Evolutionary conservation across 2,888 invertebrate species (phyloP).

Genomic region (Drosophila pseudotakahashii): DNA sequence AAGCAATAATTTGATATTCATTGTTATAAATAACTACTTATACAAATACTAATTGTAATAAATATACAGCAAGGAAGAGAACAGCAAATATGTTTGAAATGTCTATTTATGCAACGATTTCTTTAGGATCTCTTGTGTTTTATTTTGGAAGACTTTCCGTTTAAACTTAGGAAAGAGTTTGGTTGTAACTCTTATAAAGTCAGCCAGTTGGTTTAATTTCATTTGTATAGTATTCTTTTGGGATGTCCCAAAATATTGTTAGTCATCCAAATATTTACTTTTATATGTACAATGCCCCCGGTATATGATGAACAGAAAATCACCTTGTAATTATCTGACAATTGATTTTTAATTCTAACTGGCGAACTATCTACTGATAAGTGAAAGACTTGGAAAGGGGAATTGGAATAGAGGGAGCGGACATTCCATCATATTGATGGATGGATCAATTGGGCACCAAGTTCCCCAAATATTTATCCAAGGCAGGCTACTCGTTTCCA

Average conservation of each 20-base stretch:
- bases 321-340: conserved; percentile 49
- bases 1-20: conserved; percentile 80
- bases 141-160: too few relatives aligned
- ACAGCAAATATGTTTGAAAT: background rate
- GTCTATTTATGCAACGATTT: background rate
- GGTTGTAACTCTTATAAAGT: too few relatives aligned
- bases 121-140: too few relatives aligned
- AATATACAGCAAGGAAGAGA: conserved; percentile 49
- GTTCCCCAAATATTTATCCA: conserved; percentile 55
- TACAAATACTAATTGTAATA: conserved; percentile 41
- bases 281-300: background rate
- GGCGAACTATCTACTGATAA: conserved; percentile 49
- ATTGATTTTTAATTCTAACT: conserved; percentile 67
- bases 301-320: background rate
- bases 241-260: background rate
- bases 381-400: background rate
- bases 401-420: background rate
- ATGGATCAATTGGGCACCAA: conserved; percentile 49
- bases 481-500: conserved; percentile 33
- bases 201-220: too few relatives aligned
- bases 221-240: background rate
- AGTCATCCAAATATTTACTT: background rate
- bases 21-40: conserved; percentile 58
- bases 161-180: too few relatives aligned
- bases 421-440: conserved; percentile 62